Percentiles rank a stretch among this genome's conserved stretches.
phyloP scores from a whole-genome alignment of 2,113 vertebrate species.

The Neofelis nebulosa region DNA sequence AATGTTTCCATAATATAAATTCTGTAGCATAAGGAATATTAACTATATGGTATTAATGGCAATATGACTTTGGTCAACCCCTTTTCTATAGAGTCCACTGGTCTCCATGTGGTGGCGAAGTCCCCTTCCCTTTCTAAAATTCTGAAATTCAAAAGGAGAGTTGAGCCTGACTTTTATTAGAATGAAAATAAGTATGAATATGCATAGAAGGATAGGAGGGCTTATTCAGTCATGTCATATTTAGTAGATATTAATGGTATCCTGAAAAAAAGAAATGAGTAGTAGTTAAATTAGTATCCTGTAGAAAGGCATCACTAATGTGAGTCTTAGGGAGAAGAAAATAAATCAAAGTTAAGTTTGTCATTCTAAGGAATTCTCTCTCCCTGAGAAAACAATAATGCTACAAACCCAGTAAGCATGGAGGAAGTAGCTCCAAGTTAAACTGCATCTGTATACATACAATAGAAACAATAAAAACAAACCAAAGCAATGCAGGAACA shows the following conservation, averaged over 20 bases:
- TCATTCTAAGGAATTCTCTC: background rate
- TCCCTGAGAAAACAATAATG: background rate
- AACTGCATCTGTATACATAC: background rate
- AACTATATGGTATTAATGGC: background rate
- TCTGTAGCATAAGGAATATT: background rate
- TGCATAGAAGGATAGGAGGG: background rate
- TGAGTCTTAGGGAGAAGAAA: background rate
- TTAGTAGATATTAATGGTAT: background rate
- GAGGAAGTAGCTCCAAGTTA: background rate
- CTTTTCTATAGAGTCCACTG: background rate
- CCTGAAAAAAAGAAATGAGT: background rate
- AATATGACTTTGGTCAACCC: background rate
- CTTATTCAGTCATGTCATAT: background rate
- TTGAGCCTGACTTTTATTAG: background rate
- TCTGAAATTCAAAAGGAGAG: background rate
- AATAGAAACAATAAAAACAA: constrained; percentile 27
- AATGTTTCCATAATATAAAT: background rate
- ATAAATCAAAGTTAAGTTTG: background rate
- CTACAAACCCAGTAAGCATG: background rate
- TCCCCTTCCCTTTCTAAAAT: background rate
- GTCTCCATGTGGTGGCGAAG: background rate
- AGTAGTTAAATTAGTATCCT: background rate
- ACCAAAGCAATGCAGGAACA: background rate
- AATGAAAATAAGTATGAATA: constrained; percentile 17
- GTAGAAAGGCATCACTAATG: background rate